phyloP scores from a whole-genome alignment of 2,797 vertebrate species.

The Enteromius treurensis region DNA sequence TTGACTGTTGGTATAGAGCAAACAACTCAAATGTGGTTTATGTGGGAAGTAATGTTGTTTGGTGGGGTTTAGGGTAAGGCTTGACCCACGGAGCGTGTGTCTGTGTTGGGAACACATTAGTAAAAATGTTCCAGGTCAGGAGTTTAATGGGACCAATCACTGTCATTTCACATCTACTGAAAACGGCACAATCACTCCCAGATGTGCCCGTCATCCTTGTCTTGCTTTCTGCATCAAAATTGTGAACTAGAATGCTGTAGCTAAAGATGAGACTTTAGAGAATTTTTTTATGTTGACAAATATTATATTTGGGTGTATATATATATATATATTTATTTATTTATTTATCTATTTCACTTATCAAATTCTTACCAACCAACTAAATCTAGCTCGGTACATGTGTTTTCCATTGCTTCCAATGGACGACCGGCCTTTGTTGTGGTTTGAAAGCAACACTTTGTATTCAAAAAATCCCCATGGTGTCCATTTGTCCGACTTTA shows the following conservation, averaged over 20 bases:
- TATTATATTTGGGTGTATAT: background rate
- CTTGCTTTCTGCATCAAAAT: background rate
- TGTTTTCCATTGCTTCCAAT: background rate
- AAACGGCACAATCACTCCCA: constrained; percentile 45
- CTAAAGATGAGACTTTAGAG: too few species aligned
- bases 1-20: constrained; percentile 12
- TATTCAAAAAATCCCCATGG: background rate
- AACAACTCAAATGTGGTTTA: constrained; percentile 1
- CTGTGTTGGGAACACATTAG: constrained; percentile 61
- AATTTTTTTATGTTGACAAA: background rate
- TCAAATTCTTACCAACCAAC: background rate
- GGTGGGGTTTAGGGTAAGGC: background rate
- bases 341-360: too few species aligned
- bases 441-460: constrained; percentile 8
- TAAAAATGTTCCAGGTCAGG: constrained; percentile 72
- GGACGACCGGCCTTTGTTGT: background rate
- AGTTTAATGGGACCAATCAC: constrained; percentile 59
- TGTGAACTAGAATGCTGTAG: background rate
- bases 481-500: background rate
- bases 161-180: constrained; percentile 66
- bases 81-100: background rate
- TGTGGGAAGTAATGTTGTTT: constrained; percentile 13
- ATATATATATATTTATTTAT: too few species aligned
- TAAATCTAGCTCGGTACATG: constrained; percentile 29
- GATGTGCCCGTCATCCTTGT: constrained; percentile 28